A percentile compares a stretch with the other conserved stretches of the same genome.
These are phyloP conservation scores for Aleiodes leptofemur DNA, from an alignment of 2,888 invertebrate species.

Conservation along the genomic window DNA sequence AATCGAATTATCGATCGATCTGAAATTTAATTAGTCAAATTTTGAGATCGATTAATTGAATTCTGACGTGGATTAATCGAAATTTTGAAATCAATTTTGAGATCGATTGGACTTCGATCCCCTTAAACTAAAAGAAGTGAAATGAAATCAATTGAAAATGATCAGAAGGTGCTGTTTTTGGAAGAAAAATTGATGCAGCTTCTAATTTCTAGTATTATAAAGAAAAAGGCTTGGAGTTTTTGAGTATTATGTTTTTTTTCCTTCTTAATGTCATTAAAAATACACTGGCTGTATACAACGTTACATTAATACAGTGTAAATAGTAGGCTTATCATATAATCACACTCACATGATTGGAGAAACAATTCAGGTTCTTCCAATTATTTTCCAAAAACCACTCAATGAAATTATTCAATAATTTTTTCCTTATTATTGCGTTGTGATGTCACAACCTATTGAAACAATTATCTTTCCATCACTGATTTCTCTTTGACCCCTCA, in stretches of 20 bases:
- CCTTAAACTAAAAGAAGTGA: too few species aligned
- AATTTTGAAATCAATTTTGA: too few species aligned
- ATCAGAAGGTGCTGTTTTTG: too few species aligned
- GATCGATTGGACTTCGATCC: too few species aligned
- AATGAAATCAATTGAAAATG: too few species aligned
- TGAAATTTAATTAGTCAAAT: too few species aligned
- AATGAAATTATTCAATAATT: neutral
- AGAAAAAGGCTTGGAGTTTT: constrained; percentile 26
- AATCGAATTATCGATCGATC: too few species aligned
- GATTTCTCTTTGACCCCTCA: neutral
- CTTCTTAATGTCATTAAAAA: constrained; percentile 55
- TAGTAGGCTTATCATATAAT: constrained; percentile 30
- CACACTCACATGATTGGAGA: constrained; percentile 34
- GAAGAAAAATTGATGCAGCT: too few species aligned
- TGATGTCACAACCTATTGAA: neutral
- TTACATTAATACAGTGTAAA: constrained; percentile 43
- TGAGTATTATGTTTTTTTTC: constrained; percentile 45
- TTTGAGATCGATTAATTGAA: too few species aligned
- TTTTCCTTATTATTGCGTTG: neutral
- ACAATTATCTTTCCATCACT: constrained; percentile 1
- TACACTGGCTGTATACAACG: constrained; percentile 57
- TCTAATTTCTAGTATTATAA: too few species aligned
- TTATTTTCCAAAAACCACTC: constrained; percentile 5
- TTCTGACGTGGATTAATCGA: too few species aligned
- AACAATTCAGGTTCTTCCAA: constrained; percentile 49